phyloP scores from a whole-genome alignment of 2,888 invertebrate species.

The Alsophila aescularia region DNA sequence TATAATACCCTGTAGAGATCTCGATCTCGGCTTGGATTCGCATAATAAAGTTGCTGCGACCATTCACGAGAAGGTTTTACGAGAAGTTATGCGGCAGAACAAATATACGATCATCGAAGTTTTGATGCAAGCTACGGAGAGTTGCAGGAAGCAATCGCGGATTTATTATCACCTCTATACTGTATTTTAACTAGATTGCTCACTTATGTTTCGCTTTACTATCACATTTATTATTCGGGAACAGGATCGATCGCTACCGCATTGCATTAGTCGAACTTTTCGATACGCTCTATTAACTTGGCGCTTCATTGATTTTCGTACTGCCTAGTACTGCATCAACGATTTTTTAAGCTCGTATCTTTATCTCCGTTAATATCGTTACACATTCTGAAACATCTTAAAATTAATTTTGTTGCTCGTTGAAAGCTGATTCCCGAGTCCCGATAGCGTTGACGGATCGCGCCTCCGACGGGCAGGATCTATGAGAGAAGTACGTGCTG shows the following conservation, averaged over 20 bases:
- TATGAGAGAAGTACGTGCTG: conserved; percentile 75
- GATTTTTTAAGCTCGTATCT: too few relatives aligned
- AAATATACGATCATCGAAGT: conserved; percentile 38
- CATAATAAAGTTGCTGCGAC: conserved; percentile 49
- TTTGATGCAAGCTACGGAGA: conserved; percentile 48
- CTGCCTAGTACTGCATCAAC: too few relatives aligned
- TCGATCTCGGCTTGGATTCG: conserved; percentile 40
- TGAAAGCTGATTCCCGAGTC: conserved; percentile 54
- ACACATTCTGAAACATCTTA: conserved; percentile 21
- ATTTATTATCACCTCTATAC: conserved; percentile 58
- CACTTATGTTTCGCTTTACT: conserved; percentile 45
- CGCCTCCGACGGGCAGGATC: conserved; percentile 67
- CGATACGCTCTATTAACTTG: conserved; percentile 31
- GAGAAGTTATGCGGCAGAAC: conserved; percentile 52
- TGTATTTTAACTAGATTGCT: conserved; percentile 57
- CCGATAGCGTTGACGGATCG: conserved; percentile 79
- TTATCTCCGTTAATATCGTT: not conserved
- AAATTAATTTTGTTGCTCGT: conserved; percentile 73
- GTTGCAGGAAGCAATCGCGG: conserved; percentile 54
- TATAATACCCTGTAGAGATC: conserved; percentile 42
- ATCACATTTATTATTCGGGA: conserved; percentile 38
- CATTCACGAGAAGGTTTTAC: conserved; percentile 54
- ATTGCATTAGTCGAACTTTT: conserved; percentile 33
- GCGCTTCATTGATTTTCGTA: conserved; percentile 21
- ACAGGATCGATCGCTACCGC: conserved; percentile 30